Conservation (phyloP, 2,888 invertebrate genomes). For the Oxystoma pomonae region DNA sequence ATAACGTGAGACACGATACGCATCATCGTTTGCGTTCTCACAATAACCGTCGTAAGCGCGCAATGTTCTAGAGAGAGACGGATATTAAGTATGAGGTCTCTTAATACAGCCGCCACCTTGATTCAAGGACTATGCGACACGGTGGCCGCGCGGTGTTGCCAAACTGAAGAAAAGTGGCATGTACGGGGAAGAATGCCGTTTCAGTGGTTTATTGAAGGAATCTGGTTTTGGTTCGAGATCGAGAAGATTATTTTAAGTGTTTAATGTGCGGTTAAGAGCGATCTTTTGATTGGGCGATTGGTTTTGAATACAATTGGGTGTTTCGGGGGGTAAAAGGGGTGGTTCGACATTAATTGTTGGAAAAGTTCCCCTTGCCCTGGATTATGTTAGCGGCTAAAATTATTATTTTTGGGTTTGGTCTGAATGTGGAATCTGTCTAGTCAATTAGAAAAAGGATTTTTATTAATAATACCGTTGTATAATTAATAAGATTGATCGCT, state of each 20-base stretch:
- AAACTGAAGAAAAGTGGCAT: neutral
- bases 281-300: neutral
- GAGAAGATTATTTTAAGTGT: neutral
- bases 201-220: neutral
- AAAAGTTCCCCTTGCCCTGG: too few relatives aligned
- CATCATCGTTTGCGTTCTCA: too few relatives aligned
- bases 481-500: too few relatives aligned
- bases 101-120: neutral
- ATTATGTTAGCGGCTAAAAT: too few relatives aligned
- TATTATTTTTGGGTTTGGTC: too few relatives aligned
- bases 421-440: too few relatives aligned
- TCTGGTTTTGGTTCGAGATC: neutral
- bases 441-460: too few relatives aligned
- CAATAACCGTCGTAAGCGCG: too few relatives aligned
- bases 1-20: neutral
- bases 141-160: constrained; percentile 12
- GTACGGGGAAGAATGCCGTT: neutral
- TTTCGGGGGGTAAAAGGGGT: neutral
- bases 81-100: neutral
- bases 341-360: too few relatives aligned
- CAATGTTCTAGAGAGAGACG: neutral
- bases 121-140: constrained; percentile 18
- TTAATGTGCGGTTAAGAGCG: neutral
- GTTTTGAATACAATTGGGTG: neutral
- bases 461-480: too few relatives aligned